Conservation (phyloP, 2,888 invertebrate species). For the Ametastegia equiseti region DNA sequence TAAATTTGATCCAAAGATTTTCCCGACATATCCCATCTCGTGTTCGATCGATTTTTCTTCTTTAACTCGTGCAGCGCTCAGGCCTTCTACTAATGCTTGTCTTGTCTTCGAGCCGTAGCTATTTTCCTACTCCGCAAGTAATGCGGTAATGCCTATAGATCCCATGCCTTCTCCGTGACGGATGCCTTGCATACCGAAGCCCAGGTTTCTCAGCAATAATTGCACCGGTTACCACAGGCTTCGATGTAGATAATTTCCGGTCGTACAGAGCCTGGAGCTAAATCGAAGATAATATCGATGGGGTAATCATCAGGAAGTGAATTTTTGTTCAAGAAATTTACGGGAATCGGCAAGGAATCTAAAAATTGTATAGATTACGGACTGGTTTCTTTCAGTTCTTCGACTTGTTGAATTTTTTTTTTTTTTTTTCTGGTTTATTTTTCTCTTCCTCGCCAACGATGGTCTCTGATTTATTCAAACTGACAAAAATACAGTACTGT, state of each 20-base stretch:
- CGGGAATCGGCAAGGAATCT: neutral
- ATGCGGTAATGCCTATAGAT: constrained; percentile 1
- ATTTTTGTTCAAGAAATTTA: neutral
- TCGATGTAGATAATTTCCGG: constrained; percentile 30
- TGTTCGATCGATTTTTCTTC: neutral
- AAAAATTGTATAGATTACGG: neutral
- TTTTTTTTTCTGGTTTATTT: neutral
- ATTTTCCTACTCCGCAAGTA: neutral
- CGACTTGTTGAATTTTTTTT: too few species aligned
- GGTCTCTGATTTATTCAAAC: neutral
- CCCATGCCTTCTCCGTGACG: constrained; percentile 17
- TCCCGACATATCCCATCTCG: neutral
- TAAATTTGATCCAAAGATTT: neutral
- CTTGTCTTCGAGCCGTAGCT: neutral
- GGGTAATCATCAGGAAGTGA: neutral
- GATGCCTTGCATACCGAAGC: constrained; percentile 19
- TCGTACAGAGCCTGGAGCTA: neutral
- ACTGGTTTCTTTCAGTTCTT: too few species aligned
- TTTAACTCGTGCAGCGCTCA: neutral
- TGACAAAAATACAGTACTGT: neutral
- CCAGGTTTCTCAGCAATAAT: constrained; percentile 19
- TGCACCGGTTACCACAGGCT: neutral
- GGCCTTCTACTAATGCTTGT: neutral
- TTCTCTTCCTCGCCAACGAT: neutral
- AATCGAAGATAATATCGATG: constrained; percentile 4